Conservation (phyloP, 2,888 invertebrate species). For the Chirona hameri region DNA sequence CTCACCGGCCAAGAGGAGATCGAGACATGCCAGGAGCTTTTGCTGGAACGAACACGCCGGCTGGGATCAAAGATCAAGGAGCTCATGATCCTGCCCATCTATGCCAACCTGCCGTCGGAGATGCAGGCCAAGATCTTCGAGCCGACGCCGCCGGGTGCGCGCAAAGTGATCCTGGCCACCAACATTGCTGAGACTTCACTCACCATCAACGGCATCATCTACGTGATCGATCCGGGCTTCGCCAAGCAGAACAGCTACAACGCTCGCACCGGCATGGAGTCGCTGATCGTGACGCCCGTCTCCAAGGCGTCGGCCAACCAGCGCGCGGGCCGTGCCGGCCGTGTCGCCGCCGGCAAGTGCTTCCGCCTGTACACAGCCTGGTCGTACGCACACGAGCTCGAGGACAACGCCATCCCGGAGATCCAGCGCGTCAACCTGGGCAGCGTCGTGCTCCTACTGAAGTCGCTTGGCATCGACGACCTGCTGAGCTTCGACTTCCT, state of each 20-base stretch:
- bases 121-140: constrained; percentile 99
- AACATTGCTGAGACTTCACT: constrained; percentile 99
- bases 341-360: constrained; percentile 96
- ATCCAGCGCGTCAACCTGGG: constrained; percentile 96
- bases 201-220: constrained; percentile 97
- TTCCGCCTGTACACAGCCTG: constrained; percentile 96
- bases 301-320: constrained; percentile 98
- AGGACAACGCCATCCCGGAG: constrained; percentile 97
- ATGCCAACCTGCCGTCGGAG: constrained; percentile 96
- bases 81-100: constrained; percentile 88
- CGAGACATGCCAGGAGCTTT: constrained; percentile 81
- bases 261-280: constrained; percentile 97
- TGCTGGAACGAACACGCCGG: constrained; percentile 84
- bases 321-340: constrained; percentile 89
- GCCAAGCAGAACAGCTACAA: constrained; percentile 98
- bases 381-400: constrained; percentile 97
- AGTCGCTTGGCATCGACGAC: constrained; percentile 96
- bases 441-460: constrained; percentile 94
- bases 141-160: constrained; percentile 91
- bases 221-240: constrained; percentile 99
- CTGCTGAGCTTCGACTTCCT: constrained; percentile 96
- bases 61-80: constrained; percentile 92
- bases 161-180: constrained; percentile 89
- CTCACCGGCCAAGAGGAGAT: constrained; percentile 90
- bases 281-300: constrained; percentile 95